Evolutionary conservation across 2,113 vertebrate genomes (phyloP), one percentile per base, ranked within the genome.

Genomic region (Tonatia bakeri): DNA sequence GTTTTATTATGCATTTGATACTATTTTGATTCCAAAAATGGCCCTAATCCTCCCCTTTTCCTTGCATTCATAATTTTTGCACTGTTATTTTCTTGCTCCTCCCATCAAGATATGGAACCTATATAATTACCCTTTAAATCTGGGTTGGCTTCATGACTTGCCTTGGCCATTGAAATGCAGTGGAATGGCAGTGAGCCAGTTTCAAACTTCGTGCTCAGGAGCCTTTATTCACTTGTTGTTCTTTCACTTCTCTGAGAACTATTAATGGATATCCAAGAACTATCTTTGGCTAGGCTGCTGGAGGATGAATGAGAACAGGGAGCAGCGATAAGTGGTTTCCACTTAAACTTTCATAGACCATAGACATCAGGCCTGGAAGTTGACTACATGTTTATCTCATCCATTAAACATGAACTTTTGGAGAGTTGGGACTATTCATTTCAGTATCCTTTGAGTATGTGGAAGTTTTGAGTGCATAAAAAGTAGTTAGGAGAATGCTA

Each of bases 401-500:
- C 14, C 36, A 86, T 16, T 75, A 76, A 24, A 95, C 38, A 82
- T 19, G 56, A 40, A 11, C 16, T 77, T 93, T 91, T 86, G 28
- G 14, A 76, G n/a, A 28, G 59, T 50, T 89, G 17, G 11, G 19
- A 87, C 10, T 79, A n/a, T 67, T 75, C 6, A 40, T 80, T 95
- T 91, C 43, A n/a, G 36, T 93, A 40, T 52, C 5, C 38, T 73
- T 82, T 86, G 54, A 85, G 40, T 93, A 33, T 77, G 40, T 20
- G 9, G 81, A 93, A 95, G 50, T 89, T 31, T 82, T 20, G 22
- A 33, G 19, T 67, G 33, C 52, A 83, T 84, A 75, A 45, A 87
- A 83, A 70, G 56, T 87, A 86, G 31, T 81, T 87, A 93, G 40
- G 13, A 80, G 85, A 67, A 84, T 90, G 19, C 75, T 97, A 83